phyloP scores from a whole-genome alignment of 2,797 vertebrate genomes.

The Sardinella longiceps region DNA sequence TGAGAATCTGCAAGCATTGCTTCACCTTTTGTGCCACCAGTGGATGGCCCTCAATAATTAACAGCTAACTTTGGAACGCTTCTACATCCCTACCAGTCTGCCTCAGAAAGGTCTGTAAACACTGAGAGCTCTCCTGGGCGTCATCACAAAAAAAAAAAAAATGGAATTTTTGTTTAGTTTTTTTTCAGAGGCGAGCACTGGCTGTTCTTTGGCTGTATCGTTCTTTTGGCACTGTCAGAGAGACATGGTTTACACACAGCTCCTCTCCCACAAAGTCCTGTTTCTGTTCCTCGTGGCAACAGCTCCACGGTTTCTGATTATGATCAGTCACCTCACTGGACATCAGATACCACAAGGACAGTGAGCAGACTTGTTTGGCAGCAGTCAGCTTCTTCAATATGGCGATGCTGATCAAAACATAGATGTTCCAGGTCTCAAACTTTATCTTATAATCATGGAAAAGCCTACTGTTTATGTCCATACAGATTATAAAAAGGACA shows the following conservation, averaged over 20 bases:
- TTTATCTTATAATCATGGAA: not conserved
- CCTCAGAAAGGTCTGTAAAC: not conserved
- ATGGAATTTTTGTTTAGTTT: too few species aligned
- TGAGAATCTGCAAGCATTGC: not conserved
- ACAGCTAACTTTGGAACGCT: not conserved
- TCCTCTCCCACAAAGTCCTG: not conserved
- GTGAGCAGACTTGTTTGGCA: conserved; percentile 2
- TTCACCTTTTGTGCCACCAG: not conserved
- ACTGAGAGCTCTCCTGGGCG: not conserved
- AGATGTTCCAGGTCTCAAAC: not conserved
- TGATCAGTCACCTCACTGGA: not conserved
- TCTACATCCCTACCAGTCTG: not conserved
- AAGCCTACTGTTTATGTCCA: conserved; percentile 8
- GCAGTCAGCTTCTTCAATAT: not conserved
- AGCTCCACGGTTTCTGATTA: not conserved
- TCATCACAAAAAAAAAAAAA: not conserved
- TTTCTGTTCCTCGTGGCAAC: not conserved
- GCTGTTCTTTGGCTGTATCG: not conserved
- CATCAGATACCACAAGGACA: not conserved
- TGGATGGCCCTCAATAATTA: not conserved
- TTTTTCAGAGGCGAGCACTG: not conserved
- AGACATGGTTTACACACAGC: not conserved
- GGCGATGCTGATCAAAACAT: not conserved
- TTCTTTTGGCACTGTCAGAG: not conserved
- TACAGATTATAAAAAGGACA: not conserved